Percentiles rank a stretch among this genome's conserved stretches.
These are phyloP conservation scores for Platichthys flesus DNA, from an alignment of 2,113 vertebrate genomes.

Conservation along the genomic window DNA sequence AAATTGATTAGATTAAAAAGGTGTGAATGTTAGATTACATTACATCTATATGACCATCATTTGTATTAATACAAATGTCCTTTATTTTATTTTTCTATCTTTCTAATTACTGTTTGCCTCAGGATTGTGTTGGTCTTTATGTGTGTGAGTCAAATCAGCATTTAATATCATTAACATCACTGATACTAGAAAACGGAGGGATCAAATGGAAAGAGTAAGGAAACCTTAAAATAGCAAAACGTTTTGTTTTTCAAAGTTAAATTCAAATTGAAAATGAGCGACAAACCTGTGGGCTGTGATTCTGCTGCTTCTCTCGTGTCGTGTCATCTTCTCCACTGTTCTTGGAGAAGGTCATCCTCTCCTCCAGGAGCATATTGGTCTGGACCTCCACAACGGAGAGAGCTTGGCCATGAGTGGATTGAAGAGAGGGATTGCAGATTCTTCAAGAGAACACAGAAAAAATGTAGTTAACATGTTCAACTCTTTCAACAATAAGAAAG, in stretches of 20 bases:
- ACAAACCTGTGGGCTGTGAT: constrained; percentile 59
- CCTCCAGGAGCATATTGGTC: constrained; percentile 80
- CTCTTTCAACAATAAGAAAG: neutral
- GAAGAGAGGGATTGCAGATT: constrained; percentile 79
- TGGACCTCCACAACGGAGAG: constrained; percentile 73
- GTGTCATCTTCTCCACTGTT: constrained; percentile 79
- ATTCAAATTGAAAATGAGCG: too few species aligned
- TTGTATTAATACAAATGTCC: too few species aligned
- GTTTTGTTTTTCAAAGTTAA: too few species aligned
- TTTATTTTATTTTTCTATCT: too few species aligned
- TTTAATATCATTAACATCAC: too few species aligned
- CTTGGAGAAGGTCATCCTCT: constrained; percentile 58
- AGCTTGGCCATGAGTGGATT: constrained; percentile 62
- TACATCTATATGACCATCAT: too few species aligned
- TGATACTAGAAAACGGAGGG: too few species aligned
- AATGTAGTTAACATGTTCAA: neutral
- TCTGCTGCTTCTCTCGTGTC: constrained; percentile 80
- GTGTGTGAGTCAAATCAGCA: neutral
- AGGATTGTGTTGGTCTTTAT: neutral
- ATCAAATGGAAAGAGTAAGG: neutral
- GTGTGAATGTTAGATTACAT: too few species aligned
- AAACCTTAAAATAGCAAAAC: neutral
- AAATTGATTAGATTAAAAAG: too few species aligned
- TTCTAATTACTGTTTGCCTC: neutral
- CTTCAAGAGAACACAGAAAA: constrained; percentile 57